Base-by-base conservation (phyloP, 2,888 invertebrate genomes). In the Heliconius aoede region DNA sequence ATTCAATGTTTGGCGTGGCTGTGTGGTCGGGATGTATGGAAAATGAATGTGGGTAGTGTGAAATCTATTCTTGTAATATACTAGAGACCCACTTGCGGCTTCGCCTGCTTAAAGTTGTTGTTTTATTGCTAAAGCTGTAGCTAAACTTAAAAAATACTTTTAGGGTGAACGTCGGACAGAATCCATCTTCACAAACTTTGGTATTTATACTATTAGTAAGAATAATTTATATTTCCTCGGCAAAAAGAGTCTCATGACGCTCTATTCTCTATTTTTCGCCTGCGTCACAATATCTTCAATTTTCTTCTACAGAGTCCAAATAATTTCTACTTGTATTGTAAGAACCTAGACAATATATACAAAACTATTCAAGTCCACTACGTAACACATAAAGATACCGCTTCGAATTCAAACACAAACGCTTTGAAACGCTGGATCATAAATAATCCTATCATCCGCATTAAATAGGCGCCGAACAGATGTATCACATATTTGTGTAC, bases 391-490 rank as follows among this genome's bases (percentile, higher is more conserved):
- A 71, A 30, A 55, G 68, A 74, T 51, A 71, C 58, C 28, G 28
- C 58, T 71, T 64, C 64, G 51, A 64, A 64, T 76, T 64, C 74
- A 74, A 76, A 76, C 72, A 74, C 77, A 78, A 78, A 80, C 73
- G 80, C 74, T 78, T 80, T 79, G 74, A 78, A 80, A 81, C 62
- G 71, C 71, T 69, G 78, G 76, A 81, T 81, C 81, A 81, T 80
- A 81, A 81, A 81, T 81, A 82, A 82, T 82, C 81, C 82, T 76
- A 82, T 81, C 81, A 80, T 79, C 80, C 78, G 81, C 81, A 83
- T 82, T 82, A 83, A 83, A 82, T 81, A 82, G 79, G 81, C 79
- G 77, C 79, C 76, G 76, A 81, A 83, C 84, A 80, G 74, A 82
- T 83, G 84, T 82, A 68, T 28, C 77, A 80, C 78, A 83, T 78